phyloP scores from a whole-genome alignment of 2,888 invertebrate species.

The Aleiodes alternator region DNA sequence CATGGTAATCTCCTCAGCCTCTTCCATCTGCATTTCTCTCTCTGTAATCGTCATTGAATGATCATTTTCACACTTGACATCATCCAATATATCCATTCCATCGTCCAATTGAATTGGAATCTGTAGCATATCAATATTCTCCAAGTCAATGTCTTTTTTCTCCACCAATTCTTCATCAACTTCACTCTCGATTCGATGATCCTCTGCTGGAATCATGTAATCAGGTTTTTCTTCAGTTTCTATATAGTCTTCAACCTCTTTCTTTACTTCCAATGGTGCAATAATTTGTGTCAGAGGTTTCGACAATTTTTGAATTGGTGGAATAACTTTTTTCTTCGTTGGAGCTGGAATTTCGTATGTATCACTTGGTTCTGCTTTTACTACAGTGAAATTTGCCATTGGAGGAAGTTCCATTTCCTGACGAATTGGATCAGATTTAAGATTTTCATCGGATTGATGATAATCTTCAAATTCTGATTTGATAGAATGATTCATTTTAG shows the following conservation, averaged over 20 bases:
- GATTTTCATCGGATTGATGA: constrained; percentile 71
- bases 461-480: constrained; percentile 69
- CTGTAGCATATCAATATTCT: constrained; percentile 86
- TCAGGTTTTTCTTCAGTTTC: constrained; percentile 67
- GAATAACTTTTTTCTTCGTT: constrained; percentile 67
- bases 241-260: constrained; percentile 69
- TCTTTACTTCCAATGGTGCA: constrained; percentile 66
- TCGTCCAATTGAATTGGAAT: constrained; percentile 86
- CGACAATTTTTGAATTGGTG: constrained; percentile 58
- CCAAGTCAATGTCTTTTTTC: constrained; percentile 76
- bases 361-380: constrained; percentile 69
- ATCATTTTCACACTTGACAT: constrained; percentile 73
- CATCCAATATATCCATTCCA: constrained; percentile 77
- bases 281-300: constrained; percentile 55
- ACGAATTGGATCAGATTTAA: constrained; percentile 57
- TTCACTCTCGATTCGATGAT: constrained; percentile 58
- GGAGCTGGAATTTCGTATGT: constrained; percentile 59
- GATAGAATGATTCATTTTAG: constrained; percentile 55
- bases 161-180: constrained; percentile 68
- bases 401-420: constrained; percentile 62
- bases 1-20: constrained; percentile 68
- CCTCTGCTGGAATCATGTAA: constrained; percentile 57
- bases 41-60: constrained; percentile 68
- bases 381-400: constrained; percentile 53
- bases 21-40: constrained; percentile 66